Evolutionary conservation across 2,113 vertebrate genomes (phyloP).

Genomic region (Rhinichthys klamathensis): DNA sequence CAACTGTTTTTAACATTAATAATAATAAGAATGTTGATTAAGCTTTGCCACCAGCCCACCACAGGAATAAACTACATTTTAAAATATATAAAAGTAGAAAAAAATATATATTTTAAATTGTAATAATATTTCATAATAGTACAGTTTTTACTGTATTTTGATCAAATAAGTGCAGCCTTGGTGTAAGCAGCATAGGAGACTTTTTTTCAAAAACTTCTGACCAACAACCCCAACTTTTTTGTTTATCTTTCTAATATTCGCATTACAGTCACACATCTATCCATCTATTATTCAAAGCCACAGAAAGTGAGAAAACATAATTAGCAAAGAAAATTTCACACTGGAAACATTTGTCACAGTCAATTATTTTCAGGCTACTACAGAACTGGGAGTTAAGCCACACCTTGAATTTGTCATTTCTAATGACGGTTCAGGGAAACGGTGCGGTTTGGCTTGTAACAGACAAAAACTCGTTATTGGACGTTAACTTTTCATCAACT

Average conservation of each 20-base stretch:
- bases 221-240: not conserved
- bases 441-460: not conserved
- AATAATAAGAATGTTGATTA: not conserved
- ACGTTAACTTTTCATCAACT: not conserved
- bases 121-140: not conserved
- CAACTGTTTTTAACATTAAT: not conserved
- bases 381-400: conserved; percentile 24
- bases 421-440: conserved; percentile 13
- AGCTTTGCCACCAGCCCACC: not conserved
- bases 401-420: conserved; percentile 34
- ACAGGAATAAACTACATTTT: too few species aligned
- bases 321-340: not conserved
- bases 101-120: not conserved
- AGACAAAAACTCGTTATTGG: not conserved
- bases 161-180: not conserved
- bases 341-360: not conserved
- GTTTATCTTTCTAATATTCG: too few species aligned
- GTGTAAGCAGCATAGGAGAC: not conserved
- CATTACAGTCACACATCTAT: not conserved
- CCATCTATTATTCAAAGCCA: not conserved
- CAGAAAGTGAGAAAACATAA: not conserved
- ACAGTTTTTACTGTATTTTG: not conserved
- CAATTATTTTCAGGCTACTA: not conserved
- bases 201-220: not conserved
- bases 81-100: not conserved